Percentiles rank a stretch among this genome's conserved stretches.
phyloP scores from a whole-genome alignment of 1,140 invertebrate species.

The Sycophaga agraensis region DNA sequence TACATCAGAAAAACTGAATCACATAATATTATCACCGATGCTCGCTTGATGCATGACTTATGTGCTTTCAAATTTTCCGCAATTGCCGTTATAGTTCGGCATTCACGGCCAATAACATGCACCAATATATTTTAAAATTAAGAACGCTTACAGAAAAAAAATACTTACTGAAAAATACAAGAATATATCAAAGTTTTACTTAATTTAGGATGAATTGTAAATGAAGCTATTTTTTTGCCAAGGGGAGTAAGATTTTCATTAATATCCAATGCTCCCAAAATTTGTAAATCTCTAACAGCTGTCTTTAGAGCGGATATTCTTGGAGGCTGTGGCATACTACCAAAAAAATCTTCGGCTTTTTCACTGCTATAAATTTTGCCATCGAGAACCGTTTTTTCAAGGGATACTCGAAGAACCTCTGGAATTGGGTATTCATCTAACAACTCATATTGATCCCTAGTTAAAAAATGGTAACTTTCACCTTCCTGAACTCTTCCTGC shows the following conservation, averaged over 20 bases:
- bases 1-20: too few species aligned
- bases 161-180: constrained; percentile 55
- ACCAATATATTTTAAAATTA: not conserved
- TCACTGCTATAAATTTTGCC: constrained; percentile 60
- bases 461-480: constrained; percentile 77
- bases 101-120: not conserved
- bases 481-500: constrained; percentile 73
- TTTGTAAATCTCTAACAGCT: constrained; percentile 59
- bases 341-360: constrained; percentile 58
- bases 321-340: constrained; percentile 62
- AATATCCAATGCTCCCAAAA: constrained; percentile 60
- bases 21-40: too few species aligned
- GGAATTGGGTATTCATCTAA: constrained; percentile 61
- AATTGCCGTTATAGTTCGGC: too few species aligned
- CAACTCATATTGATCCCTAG: constrained; percentile 52
- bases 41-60: too few species aligned
- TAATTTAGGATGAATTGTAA: constrained; percentile 61
- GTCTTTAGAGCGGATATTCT: constrained; percentile 45
- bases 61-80: too few species aligned
- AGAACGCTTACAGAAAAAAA: not conserved
- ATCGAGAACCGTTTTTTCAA: constrained; percentile 67
- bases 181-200: constrained; percentile 61
- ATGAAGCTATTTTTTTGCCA: constrained; percentile 57
- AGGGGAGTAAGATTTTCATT: constrained; percentile 62
- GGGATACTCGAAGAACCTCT: constrained; percentile 63